Evolutionary conservation across 2,797 vertebrate species (phyloP).

Genomic region (Spatula versicolor): DNA sequence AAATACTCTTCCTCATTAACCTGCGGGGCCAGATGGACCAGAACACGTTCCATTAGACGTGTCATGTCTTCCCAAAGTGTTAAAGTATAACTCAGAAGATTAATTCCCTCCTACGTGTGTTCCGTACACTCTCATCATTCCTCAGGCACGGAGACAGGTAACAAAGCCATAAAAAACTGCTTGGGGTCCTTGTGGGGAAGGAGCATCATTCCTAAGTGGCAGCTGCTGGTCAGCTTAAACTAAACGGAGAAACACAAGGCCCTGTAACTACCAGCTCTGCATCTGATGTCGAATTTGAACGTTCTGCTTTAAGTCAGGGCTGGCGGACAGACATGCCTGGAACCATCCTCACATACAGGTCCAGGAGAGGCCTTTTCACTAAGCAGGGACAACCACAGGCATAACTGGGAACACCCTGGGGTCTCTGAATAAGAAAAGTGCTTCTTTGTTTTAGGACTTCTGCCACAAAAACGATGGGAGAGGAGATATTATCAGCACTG

Average conservation of each 20-base stretch:
- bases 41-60: not conserved
- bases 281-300: not conserved
- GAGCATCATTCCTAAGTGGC: not conserved
- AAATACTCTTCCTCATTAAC: conserved; percentile 57
- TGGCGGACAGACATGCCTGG: not conserved
- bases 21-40: conserved; percentile 55
- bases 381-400: not conserved
- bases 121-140: not conserved
- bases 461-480: not conserved
- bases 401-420: not conserved
- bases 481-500: not conserved
- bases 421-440: not conserved
- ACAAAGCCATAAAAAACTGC: not conserved
- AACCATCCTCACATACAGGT: not conserved
- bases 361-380: not conserved
- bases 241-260: not conserved
- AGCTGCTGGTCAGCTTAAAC: not conserved
- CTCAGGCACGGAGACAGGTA: fast-evolving
- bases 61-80: not conserved
- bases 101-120: not conserved
- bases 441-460: not conserved
- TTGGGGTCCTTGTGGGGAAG: not conserved
- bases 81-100: not conserved
- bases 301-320: not conserved
- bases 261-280: not conserved